Conservation (phyloP, 1,140 invertebrate genomes). For the Camponotus vicinus region DNA sequence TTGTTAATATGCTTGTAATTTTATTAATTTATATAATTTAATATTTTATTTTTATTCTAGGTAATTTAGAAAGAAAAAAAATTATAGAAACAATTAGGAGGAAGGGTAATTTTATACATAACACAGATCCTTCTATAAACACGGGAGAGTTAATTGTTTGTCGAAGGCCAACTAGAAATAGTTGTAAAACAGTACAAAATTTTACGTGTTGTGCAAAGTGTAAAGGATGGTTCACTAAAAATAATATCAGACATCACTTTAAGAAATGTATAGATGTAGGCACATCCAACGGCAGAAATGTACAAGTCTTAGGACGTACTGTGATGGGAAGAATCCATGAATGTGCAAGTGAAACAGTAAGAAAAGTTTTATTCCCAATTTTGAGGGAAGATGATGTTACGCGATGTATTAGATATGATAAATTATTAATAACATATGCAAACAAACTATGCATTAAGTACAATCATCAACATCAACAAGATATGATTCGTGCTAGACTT, state of each 20-base stretch:
- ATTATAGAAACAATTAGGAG: slow-evolving; percentile 7
- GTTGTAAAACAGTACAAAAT: slow-evolving; percentile 1
- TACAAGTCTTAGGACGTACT: neutral
- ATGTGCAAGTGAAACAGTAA: slow-evolving; percentile 32
- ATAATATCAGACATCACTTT: slow-evolving; percentile 23
- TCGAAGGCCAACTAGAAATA: neutral
- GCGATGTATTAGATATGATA: slow-evolving; percentile 18
- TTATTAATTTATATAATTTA: neutral
- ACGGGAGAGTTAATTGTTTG: neutral
- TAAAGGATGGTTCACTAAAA: slow-evolving; percentile 11
- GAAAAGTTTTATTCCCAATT: slow-evolving; percentile 1
- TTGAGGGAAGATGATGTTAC: neutral
- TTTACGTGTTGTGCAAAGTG: slow-evolving; percentile 3
- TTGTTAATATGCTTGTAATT: no score
- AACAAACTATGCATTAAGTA: slow-evolving; percentile 8
- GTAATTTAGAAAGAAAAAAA: slow-evolving; percentile 13
- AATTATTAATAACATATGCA: slow-evolving; percentile 25
- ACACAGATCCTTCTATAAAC: neutral
- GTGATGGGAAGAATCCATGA: slow-evolving; percentile 24
- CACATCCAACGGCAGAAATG: slow-evolving; percentile 8
- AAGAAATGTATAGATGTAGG: slow-evolving; percentile 3
- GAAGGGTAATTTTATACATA: slow-evolving; percentile 6
- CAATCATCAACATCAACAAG: no score
- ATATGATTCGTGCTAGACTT: slow-evolving; percentile 14
- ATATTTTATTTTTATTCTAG: slow-evolving; percentile 18